A percentile compares a stretch with the other conserved stretches of the same genome.
phyloP scores from a whole-genome alignment of 2,888 invertebrate genomes.

The Pammene fasciana region DNA sequence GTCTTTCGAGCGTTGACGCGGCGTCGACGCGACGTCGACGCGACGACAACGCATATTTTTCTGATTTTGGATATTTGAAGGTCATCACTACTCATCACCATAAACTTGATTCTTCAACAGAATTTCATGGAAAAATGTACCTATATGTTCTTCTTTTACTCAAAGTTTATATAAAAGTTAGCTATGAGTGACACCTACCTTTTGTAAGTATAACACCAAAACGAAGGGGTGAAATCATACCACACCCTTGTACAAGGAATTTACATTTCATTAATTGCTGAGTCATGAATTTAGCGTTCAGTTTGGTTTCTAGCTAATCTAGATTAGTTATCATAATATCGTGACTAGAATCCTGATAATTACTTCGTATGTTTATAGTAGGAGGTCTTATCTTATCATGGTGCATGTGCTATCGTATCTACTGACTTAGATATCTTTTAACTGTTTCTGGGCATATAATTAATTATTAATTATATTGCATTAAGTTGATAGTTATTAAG shows the following conservation, averaged over 20 bases:
- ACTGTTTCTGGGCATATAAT: too few species aligned
- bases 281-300: constrained; percentile 18
- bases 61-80: too few species aligned
- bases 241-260: constrained; percentile 23
- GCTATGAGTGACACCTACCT: neutral
- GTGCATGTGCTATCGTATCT: neutral
- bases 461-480: too few species aligned
- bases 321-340: constrained; percentile 11
- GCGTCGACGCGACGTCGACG: too few species aligned
- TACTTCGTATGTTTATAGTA: constrained; percentile 21
- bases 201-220: neutral
- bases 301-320: constrained; percentile 30
- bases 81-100: too few species aligned
- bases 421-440: neutral
- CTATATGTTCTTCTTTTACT: neutral
- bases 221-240: constrained; percentile 11
- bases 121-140: too few species aligned
- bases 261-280: constrained; percentile 14
- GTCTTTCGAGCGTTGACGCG: too few species aligned
- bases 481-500: too few species aligned
- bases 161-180: too few species aligned
- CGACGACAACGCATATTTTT: too few species aligned
- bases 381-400: neutral
- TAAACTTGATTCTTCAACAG: too few species aligned
- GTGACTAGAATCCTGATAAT: constrained; percentile 7